Evolutionary conservation across 2,888 invertebrate genomes (phyloP).

Genomic region (Plemyria rubiginata): DNA sequence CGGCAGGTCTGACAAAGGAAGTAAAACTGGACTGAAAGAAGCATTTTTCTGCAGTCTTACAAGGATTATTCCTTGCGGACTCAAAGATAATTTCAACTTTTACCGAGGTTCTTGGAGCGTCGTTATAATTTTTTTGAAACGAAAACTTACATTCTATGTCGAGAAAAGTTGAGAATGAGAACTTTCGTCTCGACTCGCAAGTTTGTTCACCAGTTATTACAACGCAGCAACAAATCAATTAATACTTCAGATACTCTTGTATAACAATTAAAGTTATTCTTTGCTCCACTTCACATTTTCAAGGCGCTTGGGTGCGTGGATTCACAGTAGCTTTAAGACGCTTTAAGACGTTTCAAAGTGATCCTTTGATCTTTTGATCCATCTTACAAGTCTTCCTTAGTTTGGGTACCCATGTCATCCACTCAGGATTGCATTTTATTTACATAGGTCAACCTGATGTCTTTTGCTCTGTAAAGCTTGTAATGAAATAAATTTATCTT

Average conservation of each 20-base stretch:
- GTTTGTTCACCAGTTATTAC: slow-evolving; percentile 21
- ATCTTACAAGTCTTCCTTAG: too few species aligned
- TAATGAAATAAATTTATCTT: too few species aligned
- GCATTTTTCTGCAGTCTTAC: slow-evolving; percentile 32
- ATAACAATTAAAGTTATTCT: too few species aligned
- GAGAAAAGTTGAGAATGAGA: slow-evolving; percentile 22
- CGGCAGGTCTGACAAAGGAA: slow-evolving; percentile 20
- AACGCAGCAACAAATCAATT: slow-evolving; percentile 11
- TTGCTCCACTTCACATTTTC: too few species aligned
- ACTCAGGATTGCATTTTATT: too few species aligned
- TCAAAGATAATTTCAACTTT: slow-evolving; percentile 40
- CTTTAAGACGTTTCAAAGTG: too few species aligned
- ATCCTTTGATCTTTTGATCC: too few species aligned
- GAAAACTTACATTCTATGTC: slow-evolving; percentile 27
- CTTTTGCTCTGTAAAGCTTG: too few species aligned
- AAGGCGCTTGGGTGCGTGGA: too few species aligned
- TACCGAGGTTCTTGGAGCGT: slow-evolving; percentile 28
- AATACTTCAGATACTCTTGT: not conserved
- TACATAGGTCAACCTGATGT: too few species aligned
- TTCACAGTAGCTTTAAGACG: too few species aligned
- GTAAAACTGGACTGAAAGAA: slow-evolving; percentile 32
- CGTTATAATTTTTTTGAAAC: slow-evolving; percentile 28
- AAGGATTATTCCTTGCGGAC: slow-evolving; percentile 36
- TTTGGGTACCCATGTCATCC: too few species aligned
- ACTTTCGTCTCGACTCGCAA: slow-evolving; percentile 25